Evolutionary conservation across 2,888 invertebrate species (phyloP).

Genomic region (Drosophila kanekoi): DNA sequence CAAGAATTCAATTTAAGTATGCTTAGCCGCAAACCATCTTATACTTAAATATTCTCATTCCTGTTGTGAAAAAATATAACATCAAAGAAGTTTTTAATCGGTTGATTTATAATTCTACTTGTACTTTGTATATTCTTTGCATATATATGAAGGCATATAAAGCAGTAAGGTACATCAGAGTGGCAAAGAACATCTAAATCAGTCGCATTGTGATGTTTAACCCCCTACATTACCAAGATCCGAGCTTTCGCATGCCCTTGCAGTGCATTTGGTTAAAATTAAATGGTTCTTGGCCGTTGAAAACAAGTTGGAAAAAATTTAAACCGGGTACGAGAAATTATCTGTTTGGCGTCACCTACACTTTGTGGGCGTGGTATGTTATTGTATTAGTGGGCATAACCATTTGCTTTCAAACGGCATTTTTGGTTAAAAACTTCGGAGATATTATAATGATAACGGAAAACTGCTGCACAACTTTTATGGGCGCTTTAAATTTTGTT

Average conservation of each 20-base stretch:
- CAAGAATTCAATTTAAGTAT: no score
- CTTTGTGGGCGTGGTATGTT: slow-evolving; percentile 82
- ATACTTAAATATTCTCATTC: no score
- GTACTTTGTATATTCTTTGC: no score
- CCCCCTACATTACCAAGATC: slow-evolving; percentile 62
- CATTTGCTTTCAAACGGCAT: slow-evolving; percentile 81
- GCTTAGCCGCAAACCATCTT: no score
- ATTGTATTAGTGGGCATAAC: slow-evolving; percentile 81
- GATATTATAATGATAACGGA: slow-evolving; percentile 84
- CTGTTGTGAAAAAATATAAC: no score
- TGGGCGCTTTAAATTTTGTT: slow-evolving; percentile 83
- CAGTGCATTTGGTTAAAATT: slow-evolving; percentile 84
- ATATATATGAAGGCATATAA: no score
- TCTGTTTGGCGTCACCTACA: slow-evolving; percentile 52
- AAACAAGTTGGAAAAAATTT: background rate
- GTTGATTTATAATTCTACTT: no score
- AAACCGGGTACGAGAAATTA: no score
- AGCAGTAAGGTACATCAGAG: no score
- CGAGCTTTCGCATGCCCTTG: slow-evolving; percentile 78
- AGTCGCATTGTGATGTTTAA: slow-evolving; percentile 64
- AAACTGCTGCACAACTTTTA: slow-evolving; percentile 84
- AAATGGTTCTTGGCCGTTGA: slow-evolving; percentile 84
- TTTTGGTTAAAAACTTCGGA: slow-evolving; percentile 77
- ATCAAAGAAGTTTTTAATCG: no score
- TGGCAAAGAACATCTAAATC: no score